Conservation (phyloP, 2,888 invertebrate genomes). For the Trissolcus brochymenae region DNA sequence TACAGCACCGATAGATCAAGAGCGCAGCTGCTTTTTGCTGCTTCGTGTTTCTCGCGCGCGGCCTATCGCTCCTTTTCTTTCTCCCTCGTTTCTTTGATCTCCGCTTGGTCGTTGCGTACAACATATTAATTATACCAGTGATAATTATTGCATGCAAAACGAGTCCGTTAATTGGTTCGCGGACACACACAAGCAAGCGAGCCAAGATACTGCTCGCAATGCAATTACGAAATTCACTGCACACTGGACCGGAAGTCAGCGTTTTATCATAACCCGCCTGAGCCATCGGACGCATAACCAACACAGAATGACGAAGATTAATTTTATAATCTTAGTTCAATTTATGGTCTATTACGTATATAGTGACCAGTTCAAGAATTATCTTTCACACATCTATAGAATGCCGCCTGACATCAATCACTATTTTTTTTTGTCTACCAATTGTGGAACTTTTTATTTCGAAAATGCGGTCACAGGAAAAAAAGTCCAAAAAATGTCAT, state of each 20-base stretch:
- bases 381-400: slow-evolving; percentile 22
- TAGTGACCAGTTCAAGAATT: slow-evolving; percentile 30
- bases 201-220: slow-evolving; percentile 28
- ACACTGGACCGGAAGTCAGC: slow-evolving; percentile 50
- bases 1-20: slow-evolving; percentile 42
- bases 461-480: no score
- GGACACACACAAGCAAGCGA: slow-evolving; percentile 16
- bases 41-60: slow-evolving; percentile 38
- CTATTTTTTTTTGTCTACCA: no score
- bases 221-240: slow-evolving; percentile 51
- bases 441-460: no score
- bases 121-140: slow-evolving; percentile 70
- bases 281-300: slow-evolving; percentile 21
- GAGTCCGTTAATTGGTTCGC: slow-evolving; percentile 58
- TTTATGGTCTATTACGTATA: slow-evolving; percentile 25
- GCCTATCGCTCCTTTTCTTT: slow-evolving; percentile 41
- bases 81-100: slow-evolving; percentile 49
- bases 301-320: slow-evolving; percentile 32
- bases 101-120: slow-evolving; percentile 48
- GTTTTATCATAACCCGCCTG: slow-evolving; percentile 38
- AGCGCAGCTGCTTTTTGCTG: slow-evolving; percentile 51
- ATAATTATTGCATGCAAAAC: slow-evolving; percentile 60
- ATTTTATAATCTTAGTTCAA: slow-evolving; percentile 34
- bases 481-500: no score
- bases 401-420: slow-evolving; percentile 8